phyloP scores from a whole-genome alignment of 2,888 invertebrate species.

The Danaus chrysippus region DNA sequence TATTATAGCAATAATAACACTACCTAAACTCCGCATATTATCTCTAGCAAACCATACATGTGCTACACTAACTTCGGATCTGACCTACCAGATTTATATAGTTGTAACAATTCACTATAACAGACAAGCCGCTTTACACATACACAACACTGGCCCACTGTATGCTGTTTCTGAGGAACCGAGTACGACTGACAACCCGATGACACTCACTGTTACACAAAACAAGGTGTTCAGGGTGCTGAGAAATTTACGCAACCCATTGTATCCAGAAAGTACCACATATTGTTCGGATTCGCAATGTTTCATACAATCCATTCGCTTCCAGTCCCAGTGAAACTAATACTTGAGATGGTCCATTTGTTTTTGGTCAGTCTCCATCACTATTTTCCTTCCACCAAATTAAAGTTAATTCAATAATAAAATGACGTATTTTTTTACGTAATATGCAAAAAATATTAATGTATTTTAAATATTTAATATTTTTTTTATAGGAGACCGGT shows the following conservation, averaged over 20 bases:
- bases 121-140: conserved; percentile 16
- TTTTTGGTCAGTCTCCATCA: background rate
- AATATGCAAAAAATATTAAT: background rate
- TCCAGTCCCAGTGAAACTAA: background rate
- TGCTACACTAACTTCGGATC: too few relatives aligned
- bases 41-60: too few relatives aligned
- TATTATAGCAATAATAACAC: too few relatives aligned
- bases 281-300: conserved; percentile 57
- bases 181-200: conserved; percentile 59
- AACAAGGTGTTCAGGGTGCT: conserved; percentile 67
- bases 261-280: conserved; percentile 61
- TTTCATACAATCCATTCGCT: conserved; percentile 37
- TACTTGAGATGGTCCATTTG: background rate
- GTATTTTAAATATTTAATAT: background rate
- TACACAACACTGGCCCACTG: conserved; percentile 18
- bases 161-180: conserved; percentile 60
- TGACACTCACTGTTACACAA: conserved; percentile 58
- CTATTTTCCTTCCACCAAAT: too few relatives aligned
- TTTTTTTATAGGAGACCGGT: background rate
- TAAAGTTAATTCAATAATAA: too few relatives aligned
- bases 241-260: conserved; percentile 70
- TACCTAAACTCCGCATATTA: too few relatives aligned
- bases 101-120: conserved; percentile 7
- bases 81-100: too few relatives aligned
- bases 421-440: too few relatives aligned